Evolutionary conservation across 2,888 invertebrate genomes (phyloP).

Genomic region (Holacanthella duospinosa): DNA sequence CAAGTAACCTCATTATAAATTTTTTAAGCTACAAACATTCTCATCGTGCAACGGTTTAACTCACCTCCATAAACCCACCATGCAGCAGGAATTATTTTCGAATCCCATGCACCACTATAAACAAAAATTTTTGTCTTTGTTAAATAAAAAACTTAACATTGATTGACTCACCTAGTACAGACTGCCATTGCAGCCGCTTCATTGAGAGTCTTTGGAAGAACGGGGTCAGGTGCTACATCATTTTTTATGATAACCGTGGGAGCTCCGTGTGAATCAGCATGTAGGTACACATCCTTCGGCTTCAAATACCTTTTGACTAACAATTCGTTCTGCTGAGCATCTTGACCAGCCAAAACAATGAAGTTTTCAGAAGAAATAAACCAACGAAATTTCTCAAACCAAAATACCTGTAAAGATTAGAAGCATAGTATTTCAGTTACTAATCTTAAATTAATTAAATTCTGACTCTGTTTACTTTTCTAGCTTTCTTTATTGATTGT

Average conservation of each 20-base stretch:
- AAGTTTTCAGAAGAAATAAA: slow-evolving; percentile 95
- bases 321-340: slow-evolving; percentile 95
- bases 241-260: slow-evolving; percentile 87
- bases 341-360: slow-evolving; percentile 85
- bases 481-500: slow-evolving; percentile 81
- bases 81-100: slow-evolving; percentile 86
- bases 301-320: slow-evolving; percentile 89
- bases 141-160: not conserved
- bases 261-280: slow-evolving; percentile 89
- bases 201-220: slow-evolving; percentile 88
- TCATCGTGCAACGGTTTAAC: no score
- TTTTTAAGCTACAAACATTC: no score
- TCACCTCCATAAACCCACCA: slow-evolving; percentile 97
- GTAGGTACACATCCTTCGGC: slow-evolving; percentile 82
- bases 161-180: slow-evolving; percentile 68
- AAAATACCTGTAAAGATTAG: slow-evolving; percentile 45
- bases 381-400: slow-evolving; percentile 99
- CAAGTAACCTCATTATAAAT: no score
- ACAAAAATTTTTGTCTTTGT: slow-evolving; percentile 14
- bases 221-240: slow-evolving; percentile 51
- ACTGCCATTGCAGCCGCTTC: slow-evolving; percentile 97
- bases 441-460: not conserved
- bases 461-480: slow-evolving; percentile 52
- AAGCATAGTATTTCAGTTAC: not conserved
- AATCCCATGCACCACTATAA: slow-evolving; percentile 92